phyloP scores from a whole-genome alignment of 1,140 invertebrate genomes.

The Saccostrea echinata region DNA sequence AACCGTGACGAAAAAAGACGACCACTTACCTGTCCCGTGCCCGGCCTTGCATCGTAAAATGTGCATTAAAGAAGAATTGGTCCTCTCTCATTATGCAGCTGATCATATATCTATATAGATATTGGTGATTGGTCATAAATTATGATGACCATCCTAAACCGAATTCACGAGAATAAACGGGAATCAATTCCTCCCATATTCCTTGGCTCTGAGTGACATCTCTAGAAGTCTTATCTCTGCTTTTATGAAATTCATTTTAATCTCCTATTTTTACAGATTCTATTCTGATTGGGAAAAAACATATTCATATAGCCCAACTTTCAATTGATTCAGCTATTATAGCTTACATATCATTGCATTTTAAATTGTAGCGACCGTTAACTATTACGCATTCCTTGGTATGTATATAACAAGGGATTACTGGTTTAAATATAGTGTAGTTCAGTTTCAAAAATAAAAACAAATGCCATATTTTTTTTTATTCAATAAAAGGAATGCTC shows the following conservation, averaged over 20 bases:
- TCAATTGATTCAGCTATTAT: not conserved
- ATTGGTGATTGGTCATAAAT: not conserved
- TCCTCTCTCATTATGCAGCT: not conserved
- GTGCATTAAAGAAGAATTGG: not conserved
- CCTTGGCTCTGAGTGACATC: too few relatives aligned
- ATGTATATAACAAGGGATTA: not conserved
- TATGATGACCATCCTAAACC: not conserved
- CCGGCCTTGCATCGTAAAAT: constrained; percentile 11
- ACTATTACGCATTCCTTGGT: not conserved
- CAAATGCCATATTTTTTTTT: not conserved
- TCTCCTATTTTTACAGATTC: not conserved
- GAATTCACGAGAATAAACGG: not conserved
- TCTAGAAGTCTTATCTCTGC: not conserved
- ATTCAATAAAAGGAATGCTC: too few relatives aligned
- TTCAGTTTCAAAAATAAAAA: not conserved
- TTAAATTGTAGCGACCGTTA: constrained; percentile 8
- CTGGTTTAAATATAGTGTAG: not conserved
- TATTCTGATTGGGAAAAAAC: not conserved
- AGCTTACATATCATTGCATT: not conserved
- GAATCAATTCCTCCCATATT: too few relatives aligned
- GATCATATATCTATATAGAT: constrained; percentile 23
- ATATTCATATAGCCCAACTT: not conserved
- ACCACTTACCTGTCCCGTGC: not conserved
- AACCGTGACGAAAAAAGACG: not conserved
- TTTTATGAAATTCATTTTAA: not conserved